Conservation (phyloP, 1,140 invertebrate species). For the Apocrypta bakeri region DNA sequence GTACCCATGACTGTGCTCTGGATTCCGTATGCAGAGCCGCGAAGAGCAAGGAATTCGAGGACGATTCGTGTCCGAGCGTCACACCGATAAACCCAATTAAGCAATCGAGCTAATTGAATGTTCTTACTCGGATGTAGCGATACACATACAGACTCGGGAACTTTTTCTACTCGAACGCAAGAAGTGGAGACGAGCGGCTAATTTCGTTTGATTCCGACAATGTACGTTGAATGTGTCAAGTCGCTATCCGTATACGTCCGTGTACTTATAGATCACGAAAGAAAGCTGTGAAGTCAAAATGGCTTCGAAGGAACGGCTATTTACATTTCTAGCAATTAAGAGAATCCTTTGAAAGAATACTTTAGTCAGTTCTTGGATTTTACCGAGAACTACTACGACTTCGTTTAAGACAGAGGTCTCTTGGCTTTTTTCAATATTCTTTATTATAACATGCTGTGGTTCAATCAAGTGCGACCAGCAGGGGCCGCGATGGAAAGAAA, state of each 20-base stretch:
- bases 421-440: background rate
- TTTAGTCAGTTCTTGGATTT: too few relatives aligned
- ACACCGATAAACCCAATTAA: constrained; percentile 68
- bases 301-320: background rate
- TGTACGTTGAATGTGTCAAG: background rate
- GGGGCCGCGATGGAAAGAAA: constrained; percentile 13
- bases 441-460: background rate
- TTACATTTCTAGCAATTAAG: background rate
- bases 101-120: constrained; percentile 69
- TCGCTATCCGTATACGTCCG: background rate
- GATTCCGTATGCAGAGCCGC: background rate
- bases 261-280: background rate
- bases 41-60: constrained; percentile 62
- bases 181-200: background rate
- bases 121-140: constrained; percentile 48
- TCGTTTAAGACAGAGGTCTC: background rate
- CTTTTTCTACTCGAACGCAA: constrained; percentile 33
- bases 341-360: too few relatives aligned
- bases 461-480: constrained; percentile 41
- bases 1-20: background rate
- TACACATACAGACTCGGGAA: constrained; percentile 11
- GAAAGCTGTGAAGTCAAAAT: background rate
- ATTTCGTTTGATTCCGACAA: constrained; percentile 32
- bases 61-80: constrained; percentile 61
- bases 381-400: background rate